Evolutionary conservation across 2,797 vertebrate species (phyloP).

Genomic region (Cossypha dichroa): DNA sequence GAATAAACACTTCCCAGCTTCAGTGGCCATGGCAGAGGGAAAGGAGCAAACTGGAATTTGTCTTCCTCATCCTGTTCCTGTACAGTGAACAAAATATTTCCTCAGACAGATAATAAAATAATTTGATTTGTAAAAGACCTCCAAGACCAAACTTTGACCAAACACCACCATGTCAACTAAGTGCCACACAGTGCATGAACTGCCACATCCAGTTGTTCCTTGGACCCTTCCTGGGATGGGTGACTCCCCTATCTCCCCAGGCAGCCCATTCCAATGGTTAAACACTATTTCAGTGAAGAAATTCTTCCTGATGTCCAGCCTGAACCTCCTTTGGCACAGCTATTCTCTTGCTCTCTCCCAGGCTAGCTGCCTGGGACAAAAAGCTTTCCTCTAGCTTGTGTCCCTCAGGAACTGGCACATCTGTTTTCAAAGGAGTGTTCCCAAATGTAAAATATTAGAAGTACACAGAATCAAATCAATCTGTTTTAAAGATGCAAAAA

Average conservation of each 20-base stretch:
- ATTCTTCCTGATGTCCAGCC: neutral
- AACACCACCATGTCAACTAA: neutral
- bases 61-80: neutral
- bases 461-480: neutral
- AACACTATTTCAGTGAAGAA: neutral
- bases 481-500: neutral
- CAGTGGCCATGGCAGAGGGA: neutral
- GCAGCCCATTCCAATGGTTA: neutral
- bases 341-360: neutral
- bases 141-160: neutral
- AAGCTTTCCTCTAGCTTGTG: fast-evolving
- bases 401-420: neutral
- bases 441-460: neutral
- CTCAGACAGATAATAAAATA: neutral
- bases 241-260: too few relatives aligned
- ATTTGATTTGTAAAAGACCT: neutral
- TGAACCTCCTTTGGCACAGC: neutral
- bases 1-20: neutral
- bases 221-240: neutral
- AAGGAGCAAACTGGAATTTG: fast-evolving
- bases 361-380: too few relatives aligned
- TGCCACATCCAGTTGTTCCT: neutral
- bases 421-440: neutral
- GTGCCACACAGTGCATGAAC: neutral
- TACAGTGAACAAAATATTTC: neutral